Base-by-base conservation (phyloP, 64 coral and sea anemone genomes). In the Anthopleura sola region DNA sequence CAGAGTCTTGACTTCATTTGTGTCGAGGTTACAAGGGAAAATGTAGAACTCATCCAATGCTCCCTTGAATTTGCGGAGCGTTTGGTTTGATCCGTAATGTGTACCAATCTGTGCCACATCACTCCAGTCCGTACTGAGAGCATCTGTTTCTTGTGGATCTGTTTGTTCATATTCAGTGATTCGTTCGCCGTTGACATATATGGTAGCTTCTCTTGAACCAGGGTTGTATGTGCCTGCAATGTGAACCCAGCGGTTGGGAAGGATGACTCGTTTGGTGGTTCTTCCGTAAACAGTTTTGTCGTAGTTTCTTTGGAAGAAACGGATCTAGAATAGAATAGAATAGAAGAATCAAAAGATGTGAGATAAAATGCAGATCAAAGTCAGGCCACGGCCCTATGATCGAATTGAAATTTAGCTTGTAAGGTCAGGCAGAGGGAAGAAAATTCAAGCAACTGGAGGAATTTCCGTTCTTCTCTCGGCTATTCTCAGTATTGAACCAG, bases 31-130 rank as follows among this genome's bases (percentile, higher is more conserved):
- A 71, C 94, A 97, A 6, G 94, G 94, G 84, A 97, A 97, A 36
- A 97, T 92, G 37, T 97, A 97, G 79, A 97, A 97, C 69, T 97
- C 94, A 55, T 97, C 94, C 80, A 97, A 82, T 40, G 90, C 87
- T 55, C 94, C 94, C 40, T 89, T 85, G 55, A 97, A 69, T 78
- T 97, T 90, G 8, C 90, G 78, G 55, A 78, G 64, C 28, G 84
- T 37, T 32, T 89, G 88, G 34, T 89, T 82, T 32, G 88, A 84
- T 21, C 88, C 87, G 38, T 74, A 87, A 47, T 91, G 90, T 15
- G 87, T 78, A 16, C 94, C 94, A 49, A 97, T 97, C 14, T 92
- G 91, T 16, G 75, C 94, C 53, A 40, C 84, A 40, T 90, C 84
- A 83, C 75, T 80, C 94, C 94, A 97, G 55, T 97, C 94, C 6